A percentile compares a stretch with the other conserved stretches of the same genome.
Conservation (phyloP, 1,140 invertebrate species). For the Drosophila oshimai region DNA sequence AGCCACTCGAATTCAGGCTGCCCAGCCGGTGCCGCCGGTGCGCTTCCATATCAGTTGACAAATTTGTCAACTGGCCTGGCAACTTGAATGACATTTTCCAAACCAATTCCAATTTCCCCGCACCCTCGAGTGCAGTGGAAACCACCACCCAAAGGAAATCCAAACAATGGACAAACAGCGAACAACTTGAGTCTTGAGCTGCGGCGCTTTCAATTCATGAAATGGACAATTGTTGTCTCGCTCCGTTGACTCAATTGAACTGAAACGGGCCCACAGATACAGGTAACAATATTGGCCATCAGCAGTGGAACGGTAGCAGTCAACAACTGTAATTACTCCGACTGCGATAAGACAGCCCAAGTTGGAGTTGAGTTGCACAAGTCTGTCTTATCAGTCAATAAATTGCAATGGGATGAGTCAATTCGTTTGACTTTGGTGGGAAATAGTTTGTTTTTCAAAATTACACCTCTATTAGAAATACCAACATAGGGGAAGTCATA, state of each 20-base stretch:
- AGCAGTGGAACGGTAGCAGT: slow-evolving; percentile 28
- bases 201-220: slow-evolving; percentile 67
- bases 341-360: slow-evolving; percentile 25
- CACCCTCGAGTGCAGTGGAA: not conserved
- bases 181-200: slow-evolving; percentile 2
- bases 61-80: slow-evolving; percentile 69
- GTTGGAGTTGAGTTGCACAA: slow-evolving; percentile 39
- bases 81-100: slow-evolving; percentile 78
- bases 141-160: slow-evolving; percentile 27
- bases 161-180: slow-evolving; percentile 59
- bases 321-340: slow-evolving; percentile 64
- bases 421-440: not conserved
- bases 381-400: slow-evolving; percentile 33
- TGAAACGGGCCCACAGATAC: slow-evolving; percentile 10
- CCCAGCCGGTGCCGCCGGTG: not conserved
- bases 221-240: slow-evolving; percentile 75
- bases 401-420: slow-evolving; percentile 27
- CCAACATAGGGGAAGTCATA: too few relatives aligned
- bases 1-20: slow-evolving; percentile 39
- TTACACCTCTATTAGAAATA: too few relatives aligned
- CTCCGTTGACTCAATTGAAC: slow-evolving; percentile 37
- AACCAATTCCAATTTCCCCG: slow-evolving; percentile 13
- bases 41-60: slow-evolving; percentile 74
- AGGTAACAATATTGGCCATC: slow-evolving; percentile 19
- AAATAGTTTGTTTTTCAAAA: not conserved